A percentile compares a stretch with the other conserved stretches of the same genome.
These are phyloP conservation scores for Leucoma salicis DNA, from an alignment of 2,888 invertebrate species.

Conservation along the genomic window DNA sequence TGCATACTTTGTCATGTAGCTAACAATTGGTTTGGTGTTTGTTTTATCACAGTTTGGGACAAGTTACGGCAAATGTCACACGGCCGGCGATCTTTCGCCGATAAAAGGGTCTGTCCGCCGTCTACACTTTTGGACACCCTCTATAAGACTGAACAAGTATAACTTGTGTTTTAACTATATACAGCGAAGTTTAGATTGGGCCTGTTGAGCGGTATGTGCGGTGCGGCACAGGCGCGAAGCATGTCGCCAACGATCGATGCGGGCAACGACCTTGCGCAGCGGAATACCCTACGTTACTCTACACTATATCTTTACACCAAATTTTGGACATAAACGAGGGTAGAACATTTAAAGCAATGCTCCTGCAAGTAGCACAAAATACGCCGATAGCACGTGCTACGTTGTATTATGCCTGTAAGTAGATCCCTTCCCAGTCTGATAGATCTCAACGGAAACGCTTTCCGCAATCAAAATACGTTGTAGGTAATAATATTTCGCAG, in stretches of 20 bases:
- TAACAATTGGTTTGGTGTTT: constrained; percentile 34
- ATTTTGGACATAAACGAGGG: constrained; percentile 17
- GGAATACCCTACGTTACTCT: constrained; percentile 18
- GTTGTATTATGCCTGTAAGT: not conserved
- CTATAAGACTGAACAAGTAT: constrained; percentile 56
- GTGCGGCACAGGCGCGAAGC: constrained; percentile 46
- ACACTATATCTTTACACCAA: constrained; percentile 21
- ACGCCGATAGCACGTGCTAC: not conserved
- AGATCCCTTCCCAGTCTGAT: not conserved
- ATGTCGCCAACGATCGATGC: constrained; percentile 58
- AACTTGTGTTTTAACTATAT: constrained; percentile 52
- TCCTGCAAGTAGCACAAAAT: not conserved
- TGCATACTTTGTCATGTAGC: constrained; percentile 23
- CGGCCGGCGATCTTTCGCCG: constrained; percentile 30
- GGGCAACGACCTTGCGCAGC: constrained; percentile 66
- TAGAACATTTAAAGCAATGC: constrained; percentile 9
- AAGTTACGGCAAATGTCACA: constrained; percentile 20
- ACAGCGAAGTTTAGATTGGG: constrained; percentile 48
- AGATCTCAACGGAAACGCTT: not conserved
- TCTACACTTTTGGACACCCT: constrained; percentile 63
- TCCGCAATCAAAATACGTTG: too few relatives aligned
- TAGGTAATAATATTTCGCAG: too few relatives aligned
- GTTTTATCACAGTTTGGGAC: constrained; percentile 36
- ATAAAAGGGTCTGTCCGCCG: constrained; percentile 51
- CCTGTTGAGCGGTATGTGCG: constrained; percentile 49